phyloP scores from a whole-genome alignment of 92 coral and sea anemone species.

The Desmophyllum pertusum region DNA sequence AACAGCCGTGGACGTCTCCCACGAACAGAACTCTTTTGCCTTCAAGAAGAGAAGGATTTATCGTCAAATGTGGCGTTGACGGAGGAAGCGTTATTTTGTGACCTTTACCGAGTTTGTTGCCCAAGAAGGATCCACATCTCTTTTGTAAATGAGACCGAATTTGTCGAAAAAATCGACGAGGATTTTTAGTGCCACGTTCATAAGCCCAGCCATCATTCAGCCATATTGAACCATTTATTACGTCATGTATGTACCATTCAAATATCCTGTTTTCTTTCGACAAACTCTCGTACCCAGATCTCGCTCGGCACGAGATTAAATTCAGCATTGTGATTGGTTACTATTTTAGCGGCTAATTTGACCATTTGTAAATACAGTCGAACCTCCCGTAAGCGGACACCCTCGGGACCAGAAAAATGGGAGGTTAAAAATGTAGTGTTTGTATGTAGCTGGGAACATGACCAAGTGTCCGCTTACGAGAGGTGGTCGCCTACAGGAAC shows the following conservation, averaged over 20 bases:
- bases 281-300: too few relatives aligned
- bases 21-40: slow-evolving; percentile 57
- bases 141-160: slow-evolving; percentile 36
- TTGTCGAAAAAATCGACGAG: slow-evolving; percentile 34
- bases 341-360: too few relatives aligned
- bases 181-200: slow-evolving; percentile 11
- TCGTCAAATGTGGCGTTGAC: slow-evolving; percentile 41
- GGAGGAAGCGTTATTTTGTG: slow-evolving; percentile 64
- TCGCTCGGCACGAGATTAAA: too few relatives aligned
- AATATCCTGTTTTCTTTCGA: neutral
- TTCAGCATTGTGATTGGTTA: too few relatives aligned
- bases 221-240: neutral
- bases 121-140: slow-evolving; percentile 22
- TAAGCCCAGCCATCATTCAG: slow-evolving; percentile 15
- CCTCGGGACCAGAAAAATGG: too few relatives aligned
- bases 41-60: slow-evolving; percentile 17
- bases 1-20: slow-evolving; percentile 84
- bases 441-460: too few relatives aligned
- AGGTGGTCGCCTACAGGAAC: too few relatives aligned
- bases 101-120: slow-evolving; percentile 43
- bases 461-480: too few relatives aligned
- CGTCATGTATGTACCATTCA: neutral
- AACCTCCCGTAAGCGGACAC: too few relatives aligned
- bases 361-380: too few relatives aligned
- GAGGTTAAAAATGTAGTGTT: too few relatives aligned